Conservation (phyloP, 2,797 vertebrate species). For the Epinephelus coioides region DNA sequence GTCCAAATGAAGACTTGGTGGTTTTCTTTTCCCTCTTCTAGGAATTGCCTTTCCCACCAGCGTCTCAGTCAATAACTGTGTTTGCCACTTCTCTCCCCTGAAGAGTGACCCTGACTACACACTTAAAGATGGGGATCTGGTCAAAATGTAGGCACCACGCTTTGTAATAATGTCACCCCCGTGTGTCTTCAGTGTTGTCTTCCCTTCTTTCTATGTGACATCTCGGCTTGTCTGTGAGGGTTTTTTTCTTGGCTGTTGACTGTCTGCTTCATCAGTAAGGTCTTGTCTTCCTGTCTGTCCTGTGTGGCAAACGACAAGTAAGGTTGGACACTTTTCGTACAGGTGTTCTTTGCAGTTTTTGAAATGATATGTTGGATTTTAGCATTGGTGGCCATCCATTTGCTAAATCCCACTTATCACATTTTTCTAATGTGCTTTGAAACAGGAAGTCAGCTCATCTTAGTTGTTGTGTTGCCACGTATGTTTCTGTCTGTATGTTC, state of each 20-base stretch:
- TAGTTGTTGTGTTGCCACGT: constrained; percentile 73
- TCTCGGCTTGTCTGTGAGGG: constrained; percentile 34
- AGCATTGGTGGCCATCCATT: constrained; percentile 8
- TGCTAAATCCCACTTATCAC: constrained; percentile 27
- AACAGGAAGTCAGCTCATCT: constrained; percentile 39
- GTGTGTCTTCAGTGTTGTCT: constrained; percentile 58
- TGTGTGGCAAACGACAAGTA: constrained; percentile 74
- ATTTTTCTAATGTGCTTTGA: constrained; percentile 2
- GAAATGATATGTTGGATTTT: constrained; percentile 12
- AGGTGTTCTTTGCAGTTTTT: constrained; percentile 4
- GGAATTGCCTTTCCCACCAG: constrained; percentile 98
- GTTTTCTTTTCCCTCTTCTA: constrained; percentile 79
- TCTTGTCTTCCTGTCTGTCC: constrained; percentile 50
- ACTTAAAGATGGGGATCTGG: constrained; percentile 95
- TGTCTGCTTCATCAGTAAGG: constrained; percentile 49
- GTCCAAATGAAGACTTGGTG: constrained; percentile 73
- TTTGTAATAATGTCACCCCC: constrained; percentile 47
- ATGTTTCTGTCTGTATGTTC: constrained; percentile 42
- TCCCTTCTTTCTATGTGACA: constrained; percentile 46
- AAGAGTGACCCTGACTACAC: constrained; percentile 97
- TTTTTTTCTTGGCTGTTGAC: constrained; percentile 42
- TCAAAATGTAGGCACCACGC: constrained; percentile 93
- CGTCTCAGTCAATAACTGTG: constrained; percentile 98
- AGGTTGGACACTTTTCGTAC: constrained; percentile 34
- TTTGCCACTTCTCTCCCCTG: constrained; percentile 98